These are phyloP conservation scores for Apistogramma diplotaenia DNA, from an alignment of 2,113 vertebrate genomes.

Conservation along the genomic window DNA sequence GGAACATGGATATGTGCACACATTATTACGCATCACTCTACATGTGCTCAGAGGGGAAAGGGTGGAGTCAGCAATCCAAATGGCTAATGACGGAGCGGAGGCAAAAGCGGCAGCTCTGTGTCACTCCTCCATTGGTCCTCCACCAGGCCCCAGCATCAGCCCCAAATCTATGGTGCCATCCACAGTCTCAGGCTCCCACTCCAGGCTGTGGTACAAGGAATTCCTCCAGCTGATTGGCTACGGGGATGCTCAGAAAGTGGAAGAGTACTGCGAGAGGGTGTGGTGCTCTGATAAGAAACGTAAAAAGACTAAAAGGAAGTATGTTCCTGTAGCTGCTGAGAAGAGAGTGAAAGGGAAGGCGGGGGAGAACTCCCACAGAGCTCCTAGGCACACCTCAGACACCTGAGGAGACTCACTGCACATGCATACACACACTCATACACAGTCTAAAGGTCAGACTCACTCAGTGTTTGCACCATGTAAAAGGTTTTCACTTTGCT, in stretches of 20 bases:
- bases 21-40: constrained; percentile 82
- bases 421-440: not conserved
- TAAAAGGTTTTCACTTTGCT: constrained; percentile 49
- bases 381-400: constrained; percentile 83
- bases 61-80: constrained; percentile 79
- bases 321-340: constrained; percentile 75
- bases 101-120: constrained; percentile 42
- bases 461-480: constrained; percentile 30
- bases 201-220: constrained; percentile 93
- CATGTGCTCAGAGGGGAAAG: constrained; percentile 85
- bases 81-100: constrained; percentile 63
- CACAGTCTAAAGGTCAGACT: constrained; percentile 45
- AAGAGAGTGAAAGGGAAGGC: constrained; percentile 76
- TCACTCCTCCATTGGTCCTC: constrained; percentile 32
- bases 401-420: constrained; percentile 69
- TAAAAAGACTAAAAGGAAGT: constrained; percentile 90
- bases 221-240: constrained; percentile 95
- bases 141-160: constrained; percentile 61
- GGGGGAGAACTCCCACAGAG: constrained; percentile 80
- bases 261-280: constrained; percentile 95
- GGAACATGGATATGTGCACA: constrained; percentile 91
- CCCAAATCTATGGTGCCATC: constrained; percentile 77
- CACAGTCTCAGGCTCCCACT: constrained; percentile 68
- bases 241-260: constrained; percentile 90
- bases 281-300: constrained; percentile 93